A percentile compares a stretch with the other conserved stretches of the same genome.
Conservation (phyloP, 2,797 vertebrate species). For the Mormyrops boulengeri region DNA sequence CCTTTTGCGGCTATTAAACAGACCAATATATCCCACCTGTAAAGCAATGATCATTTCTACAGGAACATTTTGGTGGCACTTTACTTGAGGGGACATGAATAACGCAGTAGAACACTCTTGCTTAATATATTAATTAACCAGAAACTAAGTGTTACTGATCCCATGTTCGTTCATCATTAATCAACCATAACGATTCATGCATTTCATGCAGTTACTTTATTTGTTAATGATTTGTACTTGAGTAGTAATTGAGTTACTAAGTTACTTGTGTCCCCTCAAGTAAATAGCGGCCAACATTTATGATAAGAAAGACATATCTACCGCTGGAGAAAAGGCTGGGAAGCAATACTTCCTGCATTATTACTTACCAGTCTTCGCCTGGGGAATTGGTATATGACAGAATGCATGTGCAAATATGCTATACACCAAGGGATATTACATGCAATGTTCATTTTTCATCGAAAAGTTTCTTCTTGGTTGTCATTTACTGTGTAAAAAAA, state of each 20-base stretch:
- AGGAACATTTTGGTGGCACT: background rate
- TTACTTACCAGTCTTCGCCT: background rate
- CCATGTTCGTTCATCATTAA: background rate
- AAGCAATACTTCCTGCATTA: background rate
- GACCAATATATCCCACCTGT: background rate
- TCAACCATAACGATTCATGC: background rate
- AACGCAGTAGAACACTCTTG: background rate
- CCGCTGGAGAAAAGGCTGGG: background rate
- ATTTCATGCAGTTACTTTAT: background rate
- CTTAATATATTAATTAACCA: background rate
- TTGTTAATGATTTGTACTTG: background rate
- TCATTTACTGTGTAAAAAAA: background rate
- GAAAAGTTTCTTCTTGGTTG: background rate
- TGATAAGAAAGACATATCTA: background rate
- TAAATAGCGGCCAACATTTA: background rate
- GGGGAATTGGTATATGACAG: background rate
- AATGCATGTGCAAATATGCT: background rate
- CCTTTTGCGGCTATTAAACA: background rate
- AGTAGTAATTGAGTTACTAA: background rate
- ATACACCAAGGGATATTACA: background rate
- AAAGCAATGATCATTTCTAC: background rate
- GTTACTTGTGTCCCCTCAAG: background rate
- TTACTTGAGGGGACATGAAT: background rate
- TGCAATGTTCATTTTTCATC: background rate
- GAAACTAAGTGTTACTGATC: background rate